phyloP scores from a whole-genome alignment of 1,140 invertebrate species.

The Heterodera carotae region DNA sequence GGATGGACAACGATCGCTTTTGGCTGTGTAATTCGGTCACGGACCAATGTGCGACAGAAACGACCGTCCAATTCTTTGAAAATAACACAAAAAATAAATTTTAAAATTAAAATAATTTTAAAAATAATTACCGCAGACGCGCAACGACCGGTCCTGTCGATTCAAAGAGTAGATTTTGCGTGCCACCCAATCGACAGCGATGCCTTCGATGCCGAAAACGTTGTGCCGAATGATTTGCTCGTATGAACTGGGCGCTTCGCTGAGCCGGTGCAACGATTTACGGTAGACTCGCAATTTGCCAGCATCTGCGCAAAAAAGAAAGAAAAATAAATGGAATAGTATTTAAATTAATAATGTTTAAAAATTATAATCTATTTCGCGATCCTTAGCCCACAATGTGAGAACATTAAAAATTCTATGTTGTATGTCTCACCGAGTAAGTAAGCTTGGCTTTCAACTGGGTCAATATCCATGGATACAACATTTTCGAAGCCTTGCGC shows the following conservation, averaged over 20 bases:
- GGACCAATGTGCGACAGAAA: constrained; percentile 81
- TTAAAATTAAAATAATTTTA: neutral
- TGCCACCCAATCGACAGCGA: constrained; percentile 93
- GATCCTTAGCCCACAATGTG: too few relatives aligned
- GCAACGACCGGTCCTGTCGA: constrained; percentile 86
- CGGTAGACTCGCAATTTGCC: constrained; percentile 82
- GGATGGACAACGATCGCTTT: constrained; percentile 91
- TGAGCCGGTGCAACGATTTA: constrained; percentile 72
- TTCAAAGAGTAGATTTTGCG: constrained; percentile 97
- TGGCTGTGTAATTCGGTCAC: constrained; percentile 84
- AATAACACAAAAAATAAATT: too few relatives aligned
- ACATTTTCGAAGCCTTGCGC: constrained; percentile 94
- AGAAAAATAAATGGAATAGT: too few relatives aligned
- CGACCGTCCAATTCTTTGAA: constrained; percentile 80
- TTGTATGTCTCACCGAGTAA: constrained; percentile 44
- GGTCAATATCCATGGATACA: constrained; percentile 91
- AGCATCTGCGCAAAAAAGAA: constrained; percentile 71
- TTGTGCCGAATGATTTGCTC: constrained; percentile 88
- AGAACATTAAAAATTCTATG: neutral
- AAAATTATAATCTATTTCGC: too few relatives aligned
- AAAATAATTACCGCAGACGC: constrained; percentile 72
- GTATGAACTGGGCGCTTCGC: constrained; percentile 71
- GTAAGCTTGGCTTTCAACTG: constrained; percentile 73
- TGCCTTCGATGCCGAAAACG: constrained; percentile 84
- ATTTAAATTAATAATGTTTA: too few relatives aligned